These are phyloP conservation scores for Lacerta viridis DNA, from an alignment of 2,797 vertebrate species.

Conservation along the genomic window DNA sequence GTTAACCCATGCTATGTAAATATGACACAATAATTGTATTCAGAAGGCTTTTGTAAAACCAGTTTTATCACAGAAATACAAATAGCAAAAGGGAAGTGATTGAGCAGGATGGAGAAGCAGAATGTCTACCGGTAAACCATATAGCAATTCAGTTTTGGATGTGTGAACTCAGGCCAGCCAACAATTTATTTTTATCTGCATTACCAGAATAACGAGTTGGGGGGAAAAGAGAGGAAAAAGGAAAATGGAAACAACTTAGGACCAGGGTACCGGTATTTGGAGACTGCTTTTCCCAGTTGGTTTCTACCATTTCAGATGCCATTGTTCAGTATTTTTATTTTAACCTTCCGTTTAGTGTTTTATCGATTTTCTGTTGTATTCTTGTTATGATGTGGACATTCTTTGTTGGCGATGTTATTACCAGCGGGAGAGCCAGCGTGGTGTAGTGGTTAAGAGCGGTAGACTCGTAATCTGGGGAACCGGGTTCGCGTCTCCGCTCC, in stretches of 20 bases:
- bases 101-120: background rate
- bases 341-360: too few relatives aligned
- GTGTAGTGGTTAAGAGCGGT: too few relatives aligned
- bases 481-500: too few relatives aligned
- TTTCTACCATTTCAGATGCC: background rate
- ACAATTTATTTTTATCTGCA: background rate
- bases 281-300: background rate
- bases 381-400: too few relatives aligned
- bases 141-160: background rate
- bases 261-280: background rate
- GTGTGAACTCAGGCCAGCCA: background rate
- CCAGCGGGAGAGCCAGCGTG: too few relatives aligned
- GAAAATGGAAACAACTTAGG: background rate
- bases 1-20: constrained; percentile 35
- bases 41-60: background rate
- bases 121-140: background rate
- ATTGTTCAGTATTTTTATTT: background rate
- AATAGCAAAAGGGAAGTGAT: background rate
- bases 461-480: too few relatives aligned
- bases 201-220: background rate
- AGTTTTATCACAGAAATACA: background rate
- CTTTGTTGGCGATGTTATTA: too few relatives aligned
- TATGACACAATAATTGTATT: background rate
- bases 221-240: background rate
- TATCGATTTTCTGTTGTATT: too few relatives aligned